Evolutionary conservation across 2,113 vertebrate genomes (phyloP).

Genomic region (Nanorana parkeri): DNA sequence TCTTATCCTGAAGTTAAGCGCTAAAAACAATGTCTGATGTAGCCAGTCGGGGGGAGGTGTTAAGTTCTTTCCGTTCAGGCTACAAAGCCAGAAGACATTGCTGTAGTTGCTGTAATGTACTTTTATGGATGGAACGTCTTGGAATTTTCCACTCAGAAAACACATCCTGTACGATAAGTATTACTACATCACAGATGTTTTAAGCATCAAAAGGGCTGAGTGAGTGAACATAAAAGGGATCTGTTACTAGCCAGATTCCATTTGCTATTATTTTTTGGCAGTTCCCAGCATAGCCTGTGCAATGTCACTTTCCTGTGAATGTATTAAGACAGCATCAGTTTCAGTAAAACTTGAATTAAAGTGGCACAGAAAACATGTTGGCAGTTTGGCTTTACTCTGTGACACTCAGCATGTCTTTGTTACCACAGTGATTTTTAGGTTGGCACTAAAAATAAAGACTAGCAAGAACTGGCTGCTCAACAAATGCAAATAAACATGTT

Average conservation of each 20-base stretch:
- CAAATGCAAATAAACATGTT: background rate
- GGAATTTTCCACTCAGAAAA: too few relatives aligned
- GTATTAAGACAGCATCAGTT: slow-evolving; percentile 19
- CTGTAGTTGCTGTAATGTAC: too few relatives aligned
- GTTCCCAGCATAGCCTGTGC: background rate
- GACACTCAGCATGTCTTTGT: slow-evolving; percentile 17
- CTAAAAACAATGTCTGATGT: too few relatives aligned
- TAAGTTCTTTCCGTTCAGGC: too few relatives aligned
- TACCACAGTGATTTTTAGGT: slow-evolving; percentile 13
- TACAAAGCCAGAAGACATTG: too few relatives aligned
- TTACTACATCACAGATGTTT: background rate
- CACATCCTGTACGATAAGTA: too few relatives aligned
- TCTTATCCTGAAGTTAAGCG: too few relatives aligned
- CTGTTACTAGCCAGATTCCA: background rate
- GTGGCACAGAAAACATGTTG: background rate
- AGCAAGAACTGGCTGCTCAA: background rate
- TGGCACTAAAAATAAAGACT: slow-evolving; percentile 17
- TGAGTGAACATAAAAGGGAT: background rate
- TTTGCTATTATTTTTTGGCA: background rate
- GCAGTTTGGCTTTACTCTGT: background rate
- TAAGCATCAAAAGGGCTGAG: background rate
- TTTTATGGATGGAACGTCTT: too few relatives aligned
- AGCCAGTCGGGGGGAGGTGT: too few relatives aligned
- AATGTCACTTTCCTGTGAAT: slow-evolving; percentile 28
- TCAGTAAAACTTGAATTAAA: background rate